Base-by-base conservation (phyloP, 2,113 vertebrate species). In the Halcyon malimbica region DNA sequence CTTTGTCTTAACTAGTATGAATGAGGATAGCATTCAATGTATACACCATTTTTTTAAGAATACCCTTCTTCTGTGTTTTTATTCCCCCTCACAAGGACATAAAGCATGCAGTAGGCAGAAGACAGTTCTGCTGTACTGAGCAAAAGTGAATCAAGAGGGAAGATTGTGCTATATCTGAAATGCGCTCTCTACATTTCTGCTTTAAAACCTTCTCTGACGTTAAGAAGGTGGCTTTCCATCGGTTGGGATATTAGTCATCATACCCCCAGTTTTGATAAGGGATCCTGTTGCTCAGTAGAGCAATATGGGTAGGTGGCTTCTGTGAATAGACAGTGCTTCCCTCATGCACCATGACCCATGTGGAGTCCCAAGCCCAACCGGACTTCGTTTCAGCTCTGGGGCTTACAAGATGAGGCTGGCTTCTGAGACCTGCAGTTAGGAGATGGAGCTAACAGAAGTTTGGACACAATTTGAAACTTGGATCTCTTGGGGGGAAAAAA, bases 281-380 rank as follows among this genome's bases (percentile, higher is more conserved):
- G 23, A n/a, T 46, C 24, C 16, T 50, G 1, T 44, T 51, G 41
- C 25, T 51, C 26, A 51, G 1, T 13, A 25, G 23, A 64, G 39
- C 1, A 6, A 51, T 10, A 11, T 6, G 16, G 20, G 33, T 18
- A n/a, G 48, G 29, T 51, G 56, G 33, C 18, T 57, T 35, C 33
- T 75, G 37, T 57, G 60, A 80, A 15, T 16, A 57, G 20, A 18
- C 12, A 15, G 1, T 10, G 10, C 20, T 79, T 74, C 21, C 10
- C 42, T 31, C 8, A 0, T 28, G 33, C 6, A 35, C 25, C 3
- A 2, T 28, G 29, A 15, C 50, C 42, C 17, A 2, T 28, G 35
- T n/a, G 50, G 29, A 51, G 42, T 68, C 37, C 29, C 28, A 73
- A 56, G 67, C 54, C 28, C 35, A 74, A 1, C 17, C 44, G 18